phyloP scores from a whole-genome alignment of 2,888 invertebrate genomes.

The Eristalis pertinax region DNA sequence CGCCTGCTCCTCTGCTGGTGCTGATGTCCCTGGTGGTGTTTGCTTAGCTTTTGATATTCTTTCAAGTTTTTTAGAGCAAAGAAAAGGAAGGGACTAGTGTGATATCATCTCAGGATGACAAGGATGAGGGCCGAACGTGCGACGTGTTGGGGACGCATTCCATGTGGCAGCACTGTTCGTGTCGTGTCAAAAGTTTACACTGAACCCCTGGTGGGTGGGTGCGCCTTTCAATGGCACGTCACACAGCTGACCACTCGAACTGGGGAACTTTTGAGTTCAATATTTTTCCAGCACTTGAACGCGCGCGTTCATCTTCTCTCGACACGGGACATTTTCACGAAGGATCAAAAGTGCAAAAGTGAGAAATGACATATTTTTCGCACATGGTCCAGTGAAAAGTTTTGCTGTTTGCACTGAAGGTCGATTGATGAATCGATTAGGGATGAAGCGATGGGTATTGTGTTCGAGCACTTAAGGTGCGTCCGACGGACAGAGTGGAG shows the following conservation, averaged over 20 bases:
- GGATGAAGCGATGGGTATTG: neutral
- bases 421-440: constrained; percentile 54
- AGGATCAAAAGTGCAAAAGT: constrained; percentile 51
- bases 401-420: constrained; percentile 38
- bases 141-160: constrained; percentile 42
- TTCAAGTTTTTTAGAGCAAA: constrained; percentile 19
- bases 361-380: constrained; percentile 34
- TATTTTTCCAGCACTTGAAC: constrained; percentile 71
- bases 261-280: constrained; percentile 66
- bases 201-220: constrained; percentile 17
- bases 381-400: constrained; percentile 38
- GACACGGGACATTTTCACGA: constrained; percentile 49
- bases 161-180: constrained; percentile 58
- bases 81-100: neutral
- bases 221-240: constrained; percentile 26
- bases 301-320: constrained; percentile 6
- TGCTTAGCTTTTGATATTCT: constrained; percentile 67
- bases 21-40: constrained; percentile 61
- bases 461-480: neutral
- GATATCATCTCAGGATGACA: constrained; percentile 50
- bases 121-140: constrained; percentile 38
- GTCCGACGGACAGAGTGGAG: too few species aligned
- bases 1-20: constrained; percentile 13
- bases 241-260: constrained; percentile 54
- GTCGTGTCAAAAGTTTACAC: constrained; percentile 68